phyloP scores from a whole-genome alignment of 2,113 vertebrate genomes.

The Mirza zaza region DNA sequence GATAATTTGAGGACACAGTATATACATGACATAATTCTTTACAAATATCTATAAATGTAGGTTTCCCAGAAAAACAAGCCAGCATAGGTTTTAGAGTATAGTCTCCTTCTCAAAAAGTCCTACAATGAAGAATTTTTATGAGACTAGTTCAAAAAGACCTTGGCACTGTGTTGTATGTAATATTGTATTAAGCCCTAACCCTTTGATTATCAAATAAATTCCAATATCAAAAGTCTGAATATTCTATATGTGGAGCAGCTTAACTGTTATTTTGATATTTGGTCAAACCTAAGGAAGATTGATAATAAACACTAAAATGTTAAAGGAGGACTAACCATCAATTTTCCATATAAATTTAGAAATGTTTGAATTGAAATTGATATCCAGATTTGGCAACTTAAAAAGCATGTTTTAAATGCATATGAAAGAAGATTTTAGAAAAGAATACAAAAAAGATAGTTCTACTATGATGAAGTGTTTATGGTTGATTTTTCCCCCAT shows the following conservation, averaged over 20 bases:
- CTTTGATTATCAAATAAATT: constrained; percentile 33
- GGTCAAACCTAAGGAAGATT: not conserved
- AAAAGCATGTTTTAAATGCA: constrained; percentile 14
- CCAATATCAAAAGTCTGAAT: not conserved
- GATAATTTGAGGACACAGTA: not conserved
- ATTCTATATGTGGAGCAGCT: not conserved
- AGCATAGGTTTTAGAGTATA: not conserved
- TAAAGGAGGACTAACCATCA: not conserved
- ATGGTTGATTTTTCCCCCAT: not conserved
- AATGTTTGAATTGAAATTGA: not conserved
- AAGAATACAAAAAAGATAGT: not conserved
- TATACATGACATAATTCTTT: not conserved
- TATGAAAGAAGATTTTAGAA: constrained; percentile 1
- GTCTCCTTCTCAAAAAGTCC: not conserved
- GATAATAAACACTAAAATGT: not conserved
- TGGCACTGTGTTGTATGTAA: not conserved
- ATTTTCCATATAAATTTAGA: not conserved
- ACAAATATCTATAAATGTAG: not conserved
- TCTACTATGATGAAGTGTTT: not conserved
- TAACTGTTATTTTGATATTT: not conserved
- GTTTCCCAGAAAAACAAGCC: not conserved
- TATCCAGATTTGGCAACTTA: not conserved
- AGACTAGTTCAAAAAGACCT: constrained; percentile 11
- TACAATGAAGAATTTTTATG: not conserved
- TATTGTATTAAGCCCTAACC: not conserved